Base-by-base conservation (phyloP, 2,888 invertebrate genomes). In the Carcina quercana region DNA sequence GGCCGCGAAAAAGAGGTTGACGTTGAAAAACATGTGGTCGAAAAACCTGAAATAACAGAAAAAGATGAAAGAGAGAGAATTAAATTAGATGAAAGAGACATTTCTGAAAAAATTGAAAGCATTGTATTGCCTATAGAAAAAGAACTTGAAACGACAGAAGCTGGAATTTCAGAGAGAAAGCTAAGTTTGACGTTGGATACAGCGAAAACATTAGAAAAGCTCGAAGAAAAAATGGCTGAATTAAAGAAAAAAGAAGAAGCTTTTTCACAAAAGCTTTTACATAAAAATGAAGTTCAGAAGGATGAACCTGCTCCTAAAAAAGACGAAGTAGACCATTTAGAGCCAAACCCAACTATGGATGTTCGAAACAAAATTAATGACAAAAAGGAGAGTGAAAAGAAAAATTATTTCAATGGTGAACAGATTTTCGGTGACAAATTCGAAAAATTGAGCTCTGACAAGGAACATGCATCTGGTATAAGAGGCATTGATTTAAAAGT, bases 141-240 rank as follows among this genome's bases (percentile, higher is more conserved):
- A 13, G 10, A 27, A 21, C 5, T 5, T 5, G 7, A 17, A 17
- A 7, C 5, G 7, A 17, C 17, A 13, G 28, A 34, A 7, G 32
- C 26, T 13, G 5, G 14, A 14, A 38, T 37, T 33, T 28, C 53
- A 12, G 66, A 67, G 37, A 58, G 47, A 41, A 54, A 47, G 39
- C 32, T 78, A 12, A 72, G 62, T 24, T 42, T 48, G 1, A 64
- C 75, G n/a, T 52, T 71, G 39, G 68, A 76, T 41, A 64, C 78
- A 12, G 70, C 80, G 2, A 79, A 73, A 50, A 82, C 82, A 4
- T 47, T 82, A 35, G 82, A 82, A 63, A 80, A 75, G 35, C 46
- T 82, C 14, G 82, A 82, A 57, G 82, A 82, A 58, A 80, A 76
- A 60, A 69, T 79, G 14, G 55, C 72, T 2, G 67, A 73, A 34